Percentiles rank a stretch among this genome's conserved stretches.
These are phyloP conservation scores for Riparia riparia DNA, from an alignment of 2,113 vertebrate genomes.

Conservation along the genomic window DNA sequence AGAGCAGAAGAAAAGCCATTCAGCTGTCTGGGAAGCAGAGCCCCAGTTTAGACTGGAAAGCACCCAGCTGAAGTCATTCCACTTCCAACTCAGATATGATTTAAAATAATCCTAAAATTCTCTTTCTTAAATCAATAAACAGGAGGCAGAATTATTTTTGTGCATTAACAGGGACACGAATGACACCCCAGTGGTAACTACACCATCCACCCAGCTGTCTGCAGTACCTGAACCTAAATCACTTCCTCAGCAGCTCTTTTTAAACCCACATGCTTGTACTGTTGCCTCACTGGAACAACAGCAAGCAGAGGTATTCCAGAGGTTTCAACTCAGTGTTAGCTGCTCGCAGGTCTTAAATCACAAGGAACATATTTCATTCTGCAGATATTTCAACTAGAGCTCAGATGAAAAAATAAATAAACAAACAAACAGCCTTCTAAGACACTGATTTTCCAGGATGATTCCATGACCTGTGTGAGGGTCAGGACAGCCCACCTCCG, in stretches of 20 bases:
- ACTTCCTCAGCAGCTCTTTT: neutral
- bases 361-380: neutral
- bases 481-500: conserved; percentile 82
- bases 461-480: neutral
- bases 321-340: neutral
- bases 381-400: neutral
- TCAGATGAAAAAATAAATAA: neutral
- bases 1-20: conserved; percentile 46
- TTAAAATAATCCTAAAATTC: conserved; percentile 29
- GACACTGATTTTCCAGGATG: neutral
- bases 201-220: neutral
- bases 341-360: conserved; percentile 15
- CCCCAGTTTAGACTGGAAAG: conserved; percentile 50
- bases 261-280: neutral
- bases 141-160: neutral
- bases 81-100: conserved; percentile 25
- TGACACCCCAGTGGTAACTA: neutral
- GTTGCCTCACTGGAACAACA: neutral
- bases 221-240: conserved; percentile 9
- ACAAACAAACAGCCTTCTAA: neutral
- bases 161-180: neutral
- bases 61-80: conserved; percentile 43
- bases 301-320: conserved; percentile 16
- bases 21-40: conserved; percentile 52
- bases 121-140: conserved; percentile 4